These are phyloP conservation scores for Gallinago solitaria DNA, from an alignment of 2,797 vertebrate species.

Conservation along the genomic window DNA sequence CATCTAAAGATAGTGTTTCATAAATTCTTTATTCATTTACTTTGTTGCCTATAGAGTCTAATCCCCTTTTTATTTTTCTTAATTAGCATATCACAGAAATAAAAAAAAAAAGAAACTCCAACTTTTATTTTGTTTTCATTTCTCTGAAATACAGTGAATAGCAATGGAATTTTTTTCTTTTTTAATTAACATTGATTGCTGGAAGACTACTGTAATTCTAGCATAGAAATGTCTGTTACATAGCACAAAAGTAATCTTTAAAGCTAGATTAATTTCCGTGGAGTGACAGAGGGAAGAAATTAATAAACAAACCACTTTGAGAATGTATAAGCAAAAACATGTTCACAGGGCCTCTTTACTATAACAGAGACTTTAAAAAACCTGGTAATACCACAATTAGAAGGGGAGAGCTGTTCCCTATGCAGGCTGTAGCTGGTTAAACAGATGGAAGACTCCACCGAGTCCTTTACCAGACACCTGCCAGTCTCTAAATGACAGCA, in stretches of 20 bases:
- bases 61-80: background rate
- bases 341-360: background rate
- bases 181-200: background rate
- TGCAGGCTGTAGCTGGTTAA: background rate
- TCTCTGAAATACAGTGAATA: background rate
- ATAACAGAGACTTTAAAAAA: background rate
- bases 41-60: background rate
- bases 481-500: conserved; percentile 16
- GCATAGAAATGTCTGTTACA: background rate
- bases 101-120: background rate
- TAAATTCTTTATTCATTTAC: background rate
- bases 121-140: background rate
- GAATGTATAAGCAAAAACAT: background rate
- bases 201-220: background rate
- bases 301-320: background rate
- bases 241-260: background rate
- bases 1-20: background rate
- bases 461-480: background rate
- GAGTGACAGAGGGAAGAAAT: background rate
- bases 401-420: background rate
- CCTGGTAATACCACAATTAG: background rate
- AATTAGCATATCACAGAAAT: background rate
- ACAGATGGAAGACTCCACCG: conserved; percentile 14
- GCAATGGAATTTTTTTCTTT: background rate
- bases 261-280: background rate